Evolutionary conservation across 2,888 invertebrate species (phyloP).

Genomic region (Cerastoderma edule): DNA sequence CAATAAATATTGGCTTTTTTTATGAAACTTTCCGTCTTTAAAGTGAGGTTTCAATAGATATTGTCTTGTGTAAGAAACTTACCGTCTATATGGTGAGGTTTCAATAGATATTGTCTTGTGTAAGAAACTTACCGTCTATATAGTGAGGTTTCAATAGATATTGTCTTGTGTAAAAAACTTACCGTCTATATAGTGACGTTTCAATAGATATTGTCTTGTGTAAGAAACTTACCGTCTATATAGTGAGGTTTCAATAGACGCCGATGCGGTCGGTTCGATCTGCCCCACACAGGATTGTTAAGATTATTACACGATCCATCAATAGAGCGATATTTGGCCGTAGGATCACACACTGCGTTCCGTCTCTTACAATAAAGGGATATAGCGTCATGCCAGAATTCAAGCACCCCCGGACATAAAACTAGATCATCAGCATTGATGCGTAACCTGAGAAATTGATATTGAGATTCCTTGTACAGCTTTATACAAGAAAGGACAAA

Average conservation of each 20-base stretch:
- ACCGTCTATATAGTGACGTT: too few species aligned
- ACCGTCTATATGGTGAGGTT: too few species aligned
- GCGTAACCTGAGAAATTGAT: conserved; percentile 37
- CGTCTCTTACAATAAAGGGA: conserved; percentile 60
- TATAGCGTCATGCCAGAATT: conserved; percentile 60
- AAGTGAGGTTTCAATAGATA: too few species aligned
- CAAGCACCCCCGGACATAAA: conserved; percentile 41
- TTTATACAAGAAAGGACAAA: background rate
- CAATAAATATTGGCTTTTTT: too few species aligned
- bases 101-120: too few species aligned
- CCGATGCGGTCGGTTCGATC: conserved; percentile 60
- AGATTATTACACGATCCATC: conserved; percentile 70
- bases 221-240: conserved; percentile 63
- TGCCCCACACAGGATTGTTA: conserved; percentile 57
- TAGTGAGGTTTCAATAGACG: conserved; percentile 52
- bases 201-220: too few species aligned
- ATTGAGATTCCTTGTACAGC: too few species aligned
- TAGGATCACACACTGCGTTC: conserved; percentile 55
- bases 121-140: too few species aligned
- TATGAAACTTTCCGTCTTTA: too few species aligned
- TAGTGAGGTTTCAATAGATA: too few species aligned
- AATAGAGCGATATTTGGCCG: conserved; percentile 54
- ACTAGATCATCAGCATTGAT: conserved; percentile 46
- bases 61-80: too few species aligned
- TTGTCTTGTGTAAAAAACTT: too few species aligned